These are phyloP conservation scores for Eulemur macaco DNA, from an alignment of 2,113 vertebrate genomes.

Conservation along the genomic window DNA sequence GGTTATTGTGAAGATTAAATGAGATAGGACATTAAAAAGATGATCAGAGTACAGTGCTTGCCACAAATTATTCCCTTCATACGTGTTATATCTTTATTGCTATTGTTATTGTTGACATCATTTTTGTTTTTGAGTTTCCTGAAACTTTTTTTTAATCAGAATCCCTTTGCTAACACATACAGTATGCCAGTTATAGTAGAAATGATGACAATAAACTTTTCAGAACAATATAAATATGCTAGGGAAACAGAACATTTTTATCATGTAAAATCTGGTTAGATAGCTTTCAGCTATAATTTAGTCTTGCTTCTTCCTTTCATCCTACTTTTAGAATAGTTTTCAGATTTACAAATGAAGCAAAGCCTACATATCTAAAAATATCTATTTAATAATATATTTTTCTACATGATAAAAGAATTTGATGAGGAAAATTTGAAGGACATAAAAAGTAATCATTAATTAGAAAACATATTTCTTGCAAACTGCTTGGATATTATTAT, in stretches of 20 bases:
- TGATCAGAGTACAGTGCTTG: background rate
- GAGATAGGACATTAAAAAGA: background rate
- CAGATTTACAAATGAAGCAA: background rate
- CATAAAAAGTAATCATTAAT: conserved; percentile 30
- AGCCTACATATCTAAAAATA: background rate
- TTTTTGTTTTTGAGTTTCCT: background rate
- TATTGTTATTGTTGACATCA: background rate
- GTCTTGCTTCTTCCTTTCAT: background rate
- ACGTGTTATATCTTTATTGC: background rate
- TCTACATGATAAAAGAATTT: conserved; percentile 1
- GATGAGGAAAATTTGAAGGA: background rate
- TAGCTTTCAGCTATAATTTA: conserved; percentile 39
- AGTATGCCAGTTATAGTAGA: background rate
- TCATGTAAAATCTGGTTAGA: background rate
- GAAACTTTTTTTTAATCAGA: background rate
- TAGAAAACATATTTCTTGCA: conserved; percentile 15
- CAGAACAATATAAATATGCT: background rate
- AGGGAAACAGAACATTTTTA: background rate
- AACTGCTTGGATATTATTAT: background rate
- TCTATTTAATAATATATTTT: conserved; percentile 38
- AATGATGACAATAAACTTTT: background rate
- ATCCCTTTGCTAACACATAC: background rate
- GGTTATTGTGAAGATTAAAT: background rate
- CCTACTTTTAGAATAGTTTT: conserved; percentile 25
- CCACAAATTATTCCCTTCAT: background rate